Evolutionary conservation across 2,113 vertebrate species (phyloP).

Genomic region (Bombycilla garrulus): DNA sequence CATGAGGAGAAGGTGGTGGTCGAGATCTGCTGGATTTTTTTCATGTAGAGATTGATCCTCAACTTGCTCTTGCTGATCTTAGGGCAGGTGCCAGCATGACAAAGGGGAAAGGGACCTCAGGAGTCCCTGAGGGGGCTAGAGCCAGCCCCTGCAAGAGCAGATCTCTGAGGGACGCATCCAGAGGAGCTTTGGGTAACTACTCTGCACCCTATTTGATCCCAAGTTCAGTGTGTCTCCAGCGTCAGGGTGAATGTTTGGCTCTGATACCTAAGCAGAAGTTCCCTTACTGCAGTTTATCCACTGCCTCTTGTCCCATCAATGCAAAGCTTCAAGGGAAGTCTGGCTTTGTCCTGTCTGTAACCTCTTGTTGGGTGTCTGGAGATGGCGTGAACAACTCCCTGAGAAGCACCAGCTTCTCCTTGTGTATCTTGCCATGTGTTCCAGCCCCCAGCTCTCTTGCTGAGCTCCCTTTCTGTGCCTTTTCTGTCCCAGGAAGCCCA

Average conservation of each 20-base stretch:
- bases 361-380: background rate
- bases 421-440: fast-evolving
- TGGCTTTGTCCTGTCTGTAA: background rate
- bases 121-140: background rate
- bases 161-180: background rate
- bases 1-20: background rate
- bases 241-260: fast-evolving
- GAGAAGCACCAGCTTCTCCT: background rate
- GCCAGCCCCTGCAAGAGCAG: background rate
- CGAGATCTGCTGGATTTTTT: background rate
- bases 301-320: background rate
- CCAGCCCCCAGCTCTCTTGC: background rate
- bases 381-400: background rate
- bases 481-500: background rate
- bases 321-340: background rate
- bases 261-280: background rate
- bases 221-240: background rate
- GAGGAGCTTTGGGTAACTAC: background rate
- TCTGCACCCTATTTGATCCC: background rate
- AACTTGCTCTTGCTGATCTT: background rate
- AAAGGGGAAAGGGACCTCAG: background rate
- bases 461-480: background rate
- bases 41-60: background rate
- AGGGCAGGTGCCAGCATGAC: fast-evolving
- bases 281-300: background rate